Evolutionary conservation across 2,888 invertebrate genomes (phyloP).

Genomic region (Diadegma fenestrale): DNA sequence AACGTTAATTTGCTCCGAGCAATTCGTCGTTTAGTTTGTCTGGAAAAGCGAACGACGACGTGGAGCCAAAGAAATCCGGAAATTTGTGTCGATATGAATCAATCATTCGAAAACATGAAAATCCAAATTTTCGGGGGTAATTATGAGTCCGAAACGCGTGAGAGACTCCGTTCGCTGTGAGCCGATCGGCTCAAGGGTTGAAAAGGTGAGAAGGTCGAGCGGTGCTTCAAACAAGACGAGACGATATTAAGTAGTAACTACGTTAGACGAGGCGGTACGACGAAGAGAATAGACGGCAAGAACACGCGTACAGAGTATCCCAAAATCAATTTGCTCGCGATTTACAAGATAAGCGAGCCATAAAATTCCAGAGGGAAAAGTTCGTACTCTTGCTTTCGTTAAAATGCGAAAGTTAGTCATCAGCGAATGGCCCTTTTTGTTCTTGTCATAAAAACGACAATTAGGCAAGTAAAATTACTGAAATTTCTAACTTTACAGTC

Average conservation of each 20-base stretch:
- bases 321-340: not conserved
- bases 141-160: not conserved
- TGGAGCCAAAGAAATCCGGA: not conserved
- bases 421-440: not conserved
- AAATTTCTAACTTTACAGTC: no score
- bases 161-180: not conserved
- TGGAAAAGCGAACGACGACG: not conserved
- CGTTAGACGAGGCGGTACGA: constrained; percentile 21
- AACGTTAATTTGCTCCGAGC: not conserved
- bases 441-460: not conserved
- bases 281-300: constrained; percentile 49
- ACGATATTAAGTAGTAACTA: constrained; percentile 14
- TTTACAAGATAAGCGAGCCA: not conserved
- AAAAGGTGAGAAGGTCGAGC: constrained; percentile 63
- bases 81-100: not conserved
- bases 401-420: no score
- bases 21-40: not conserved
- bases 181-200: constrained; percentile 43
- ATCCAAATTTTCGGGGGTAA: not conserved
- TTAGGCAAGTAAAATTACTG: no score
- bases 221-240: constrained; percentile 50
- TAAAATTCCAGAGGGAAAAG: not conserved
- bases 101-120: not conserved
- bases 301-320: not conserved
- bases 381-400: not conserved